phyloP scores from a whole-genome alignment of 2,113 vertebrate species.

The Xenus cinereus region DNA sequence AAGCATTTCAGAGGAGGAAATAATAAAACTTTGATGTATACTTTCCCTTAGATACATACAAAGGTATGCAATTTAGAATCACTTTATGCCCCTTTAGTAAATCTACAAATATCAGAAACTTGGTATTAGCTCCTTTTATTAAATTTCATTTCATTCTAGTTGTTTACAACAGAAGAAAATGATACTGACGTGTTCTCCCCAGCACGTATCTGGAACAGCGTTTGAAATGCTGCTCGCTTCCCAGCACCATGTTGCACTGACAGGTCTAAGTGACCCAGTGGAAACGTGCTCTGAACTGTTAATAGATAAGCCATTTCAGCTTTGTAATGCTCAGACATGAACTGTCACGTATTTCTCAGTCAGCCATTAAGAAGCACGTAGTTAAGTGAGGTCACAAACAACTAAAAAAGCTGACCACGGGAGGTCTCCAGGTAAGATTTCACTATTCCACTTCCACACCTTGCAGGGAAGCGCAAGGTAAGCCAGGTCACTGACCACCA shows the following conservation, averaged over 20 bases:
- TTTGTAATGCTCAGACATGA: background rate
- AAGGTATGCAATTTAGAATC: background rate
- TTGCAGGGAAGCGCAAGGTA: background rate
- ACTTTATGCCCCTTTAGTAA: background rate
- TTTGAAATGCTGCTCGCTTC: background rate
- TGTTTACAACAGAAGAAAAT: background rate
- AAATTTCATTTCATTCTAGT: background rate
- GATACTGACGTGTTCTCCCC: background rate
- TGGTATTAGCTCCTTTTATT: background rate
- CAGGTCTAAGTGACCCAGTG: background rate
- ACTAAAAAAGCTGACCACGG: background rate
- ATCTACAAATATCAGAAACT: background rate
- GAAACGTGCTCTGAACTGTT: background rate
- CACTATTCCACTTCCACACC: background rate
- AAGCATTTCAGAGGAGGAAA: background rate
- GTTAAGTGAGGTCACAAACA: background rate
- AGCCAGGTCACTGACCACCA: background rate
- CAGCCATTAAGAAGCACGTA: background rate
- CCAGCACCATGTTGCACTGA: background rate
- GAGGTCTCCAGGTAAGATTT: background rate
- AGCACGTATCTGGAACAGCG: background rate
- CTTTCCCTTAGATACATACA: background rate
- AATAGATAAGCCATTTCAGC: background rate
- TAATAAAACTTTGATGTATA: background rate
- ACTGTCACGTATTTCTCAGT: background rate